Evolutionary conservation across 2,113 vertebrate genomes (phyloP).

Genomic region (Sorex araneus): DNA sequence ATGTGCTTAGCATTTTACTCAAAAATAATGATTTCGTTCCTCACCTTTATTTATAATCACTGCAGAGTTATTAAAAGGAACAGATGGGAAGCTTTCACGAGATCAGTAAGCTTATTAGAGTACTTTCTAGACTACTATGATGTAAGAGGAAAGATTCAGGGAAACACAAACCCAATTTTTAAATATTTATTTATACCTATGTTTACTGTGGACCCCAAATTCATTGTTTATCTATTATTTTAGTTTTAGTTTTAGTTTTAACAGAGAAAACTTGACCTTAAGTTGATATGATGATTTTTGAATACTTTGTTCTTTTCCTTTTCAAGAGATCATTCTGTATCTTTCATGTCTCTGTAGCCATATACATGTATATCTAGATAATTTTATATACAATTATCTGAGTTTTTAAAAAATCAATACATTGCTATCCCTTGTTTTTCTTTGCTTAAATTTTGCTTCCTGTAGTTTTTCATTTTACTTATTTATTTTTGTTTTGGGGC

Average conservation of each 20-base stretch:
- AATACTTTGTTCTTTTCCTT: too few relatives aligned
- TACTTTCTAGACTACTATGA: conserved; percentile 65
- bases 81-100: conserved; percentile 59
- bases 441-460: not conserved
- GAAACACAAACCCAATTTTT: conserved; percentile 52
- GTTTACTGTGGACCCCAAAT: not conserved
- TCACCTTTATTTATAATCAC: conserved; percentile 81
- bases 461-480: not conserved
- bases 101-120: conserved; percentile 51
- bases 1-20: conserved; percentile 83
- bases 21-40: conserved; percentile 85
- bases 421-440: conserved; percentile 2
- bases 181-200: conserved; percentile 58
- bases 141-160: conserved; percentile 68
- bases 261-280: not conserved
- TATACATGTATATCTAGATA: too few relatives aligned
- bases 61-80: conserved; percentile 82
- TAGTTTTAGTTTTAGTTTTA: conserved; percentile 63
- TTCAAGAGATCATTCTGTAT: too few relatives aligned
- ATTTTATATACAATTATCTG: too few relatives aligned
- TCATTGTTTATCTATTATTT: not conserved
- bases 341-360: too few relatives aligned
- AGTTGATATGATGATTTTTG: not conserved
- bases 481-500: too few relatives aligned
- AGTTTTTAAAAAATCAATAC: not conserved